A percentile compares a stretch with the other conserved stretches of the same genome.
Evolutionary conservation across 2,888 invertebrate genomes (phyloP).

Genomic region (Dryococelus australis): DNA sequence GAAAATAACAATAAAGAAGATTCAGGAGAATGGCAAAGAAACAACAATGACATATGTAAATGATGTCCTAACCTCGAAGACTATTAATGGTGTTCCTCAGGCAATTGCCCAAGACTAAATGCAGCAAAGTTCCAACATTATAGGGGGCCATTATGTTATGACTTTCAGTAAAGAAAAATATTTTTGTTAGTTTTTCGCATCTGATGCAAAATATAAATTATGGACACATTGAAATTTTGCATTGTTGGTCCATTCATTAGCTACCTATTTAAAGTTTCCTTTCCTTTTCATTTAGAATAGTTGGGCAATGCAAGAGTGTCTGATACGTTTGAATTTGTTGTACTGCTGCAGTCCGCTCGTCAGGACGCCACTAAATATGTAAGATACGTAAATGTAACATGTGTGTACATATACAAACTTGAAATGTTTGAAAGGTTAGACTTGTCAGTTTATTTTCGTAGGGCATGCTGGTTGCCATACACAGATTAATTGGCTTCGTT

Average conservation of each 20-base stretch:
- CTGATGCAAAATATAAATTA: neutral
- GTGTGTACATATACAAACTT: too few species aligned
- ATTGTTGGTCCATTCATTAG: neutral
- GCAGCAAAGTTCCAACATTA: neutral
- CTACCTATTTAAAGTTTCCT: neutral
- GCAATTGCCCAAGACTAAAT: slow-evolving; percentile 73
- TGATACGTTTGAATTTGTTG: too few species aligned
- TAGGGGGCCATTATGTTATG: neutral
- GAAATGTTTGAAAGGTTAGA: too few species aligned
- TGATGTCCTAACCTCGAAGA: slow-evolving; percentile 75
- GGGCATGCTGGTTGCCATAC: too few species aligned
- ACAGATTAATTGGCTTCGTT: too few species aligned
- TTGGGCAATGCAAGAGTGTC: neutral
- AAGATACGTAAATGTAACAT: too few species aligned
- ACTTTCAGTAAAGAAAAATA: neutral
- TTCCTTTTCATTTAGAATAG: neutral
- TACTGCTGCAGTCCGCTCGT: too few species aligned
- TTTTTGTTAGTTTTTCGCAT: neutral
- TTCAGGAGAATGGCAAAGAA: slow-evolving; percentile 94
- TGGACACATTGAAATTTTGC: neutral
- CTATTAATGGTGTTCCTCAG: slow-evolving; percentile 93
- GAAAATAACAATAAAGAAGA: slow-evolving; percentile 97
- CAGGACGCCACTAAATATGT: too few species aligned
- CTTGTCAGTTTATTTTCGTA: too few species aligned
- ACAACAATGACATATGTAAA: slow-evolving; percentile 97